A percentile compares a stretch with the other conserved stretches of the same genome.
phyloP scores from a whole-genome alignment of 2,888 invertebrate species.

The Tinea semifulvella region DNA sequence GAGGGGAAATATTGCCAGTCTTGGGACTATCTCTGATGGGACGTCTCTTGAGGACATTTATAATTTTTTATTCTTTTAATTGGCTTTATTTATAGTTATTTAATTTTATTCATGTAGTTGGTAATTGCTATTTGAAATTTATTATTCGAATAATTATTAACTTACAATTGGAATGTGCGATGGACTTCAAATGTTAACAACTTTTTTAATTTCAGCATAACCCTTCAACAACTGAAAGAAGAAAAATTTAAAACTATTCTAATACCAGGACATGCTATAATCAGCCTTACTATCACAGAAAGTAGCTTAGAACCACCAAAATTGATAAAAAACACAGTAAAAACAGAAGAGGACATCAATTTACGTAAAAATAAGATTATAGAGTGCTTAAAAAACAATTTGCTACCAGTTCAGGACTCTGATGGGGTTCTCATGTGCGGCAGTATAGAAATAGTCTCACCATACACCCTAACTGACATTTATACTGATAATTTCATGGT shows the following conservation, averaged over 20 bases:
- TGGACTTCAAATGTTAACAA: too few species aligned
- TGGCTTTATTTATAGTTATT: too few species aligned
- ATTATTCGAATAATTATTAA: too few species aligned
- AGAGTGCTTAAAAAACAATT: background rate
- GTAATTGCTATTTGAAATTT: too few species aligned
- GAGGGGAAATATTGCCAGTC: too few species aligned
- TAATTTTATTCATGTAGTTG: too few species aligned
- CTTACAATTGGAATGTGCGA: too few species aligned
- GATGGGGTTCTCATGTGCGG: background rate
- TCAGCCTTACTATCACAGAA: background rate
- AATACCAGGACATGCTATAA: background rate
- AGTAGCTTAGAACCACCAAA: background rate
- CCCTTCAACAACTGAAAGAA: background rate
- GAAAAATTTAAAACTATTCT: background rate
- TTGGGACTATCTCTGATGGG: too few species aligned
- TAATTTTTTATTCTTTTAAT: too few species aligned
- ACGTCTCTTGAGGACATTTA: too few species aligned
- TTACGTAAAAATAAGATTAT: background rate
- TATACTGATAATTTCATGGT: constrained; percentile 5
- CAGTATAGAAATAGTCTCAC: background rate
- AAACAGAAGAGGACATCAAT: background rate
- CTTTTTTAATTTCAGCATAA: background rate
- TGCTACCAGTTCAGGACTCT: background rate
- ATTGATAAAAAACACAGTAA: too few species aligned
- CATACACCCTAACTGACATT: background rate